Evolutionary conservation across 2,113 vertebrate genomes (phyloP).

Genomic region (Tyrannus savana): DNA sequence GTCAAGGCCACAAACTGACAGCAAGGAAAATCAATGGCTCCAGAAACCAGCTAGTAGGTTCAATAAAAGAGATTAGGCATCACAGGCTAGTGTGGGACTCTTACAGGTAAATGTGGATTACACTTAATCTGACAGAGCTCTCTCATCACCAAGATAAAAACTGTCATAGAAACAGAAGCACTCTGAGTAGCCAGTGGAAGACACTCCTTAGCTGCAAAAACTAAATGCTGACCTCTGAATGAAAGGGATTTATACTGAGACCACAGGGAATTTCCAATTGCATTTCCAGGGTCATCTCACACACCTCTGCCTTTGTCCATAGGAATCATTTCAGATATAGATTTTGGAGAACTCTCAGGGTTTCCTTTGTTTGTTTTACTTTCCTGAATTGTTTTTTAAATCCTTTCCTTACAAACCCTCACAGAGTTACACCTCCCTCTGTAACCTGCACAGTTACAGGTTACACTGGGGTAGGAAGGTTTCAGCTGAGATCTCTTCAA

Average conservation of each 20-base stretch:
- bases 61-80: constrained; percentile 84
- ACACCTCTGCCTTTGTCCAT: constrained; percentile 11
- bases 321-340: constrained; percentile 28
- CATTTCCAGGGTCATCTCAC: constrained; percentile 46
- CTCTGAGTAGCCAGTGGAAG: constrained; percentile 33
- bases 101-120: constrained; percentile 78
- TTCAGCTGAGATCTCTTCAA: neutral
- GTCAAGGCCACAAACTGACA: constrained; percentile 82
- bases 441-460: neutral
- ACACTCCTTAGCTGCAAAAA: constrained; percentile 19
- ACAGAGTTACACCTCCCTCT: neutral
- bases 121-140: constrained; percentile 68
- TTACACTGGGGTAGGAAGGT: neutral
- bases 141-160: constrained; percentile 70
- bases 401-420: neutral
- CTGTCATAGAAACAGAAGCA: constrained; percentile 67
- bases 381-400: neutral
- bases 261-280: constrained; percentile 54
- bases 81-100: constrained; percentile 62
- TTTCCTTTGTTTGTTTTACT: constrained; percentile 20
- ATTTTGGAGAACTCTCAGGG: neutral
- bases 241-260: constrained; percentile 51
- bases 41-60: constrained; percentile 78
- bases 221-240: constrained; percentile 67
- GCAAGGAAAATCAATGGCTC: constrained; percentile 82